Evolutionary conservation across 2,797 vertebrate species (phyloP).

Genomic region (Neomorphus geoffroyi): DNA sequence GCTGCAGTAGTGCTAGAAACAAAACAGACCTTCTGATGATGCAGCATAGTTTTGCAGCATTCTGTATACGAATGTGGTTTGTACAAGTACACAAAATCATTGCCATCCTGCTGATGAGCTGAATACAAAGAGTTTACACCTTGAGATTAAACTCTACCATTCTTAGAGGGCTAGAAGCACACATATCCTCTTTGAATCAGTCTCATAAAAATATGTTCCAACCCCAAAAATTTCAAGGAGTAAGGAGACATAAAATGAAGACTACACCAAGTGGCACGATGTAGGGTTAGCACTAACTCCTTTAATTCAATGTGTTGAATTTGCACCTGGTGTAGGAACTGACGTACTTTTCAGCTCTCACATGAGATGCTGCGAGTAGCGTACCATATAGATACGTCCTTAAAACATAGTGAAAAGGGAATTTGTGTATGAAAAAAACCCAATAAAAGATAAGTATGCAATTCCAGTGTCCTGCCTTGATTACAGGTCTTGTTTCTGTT

Average conservation of each 20-base stretch:
- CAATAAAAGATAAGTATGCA: background rate
- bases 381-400: background rate
- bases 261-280: background rate
- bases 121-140: background rate
- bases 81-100: background rate
- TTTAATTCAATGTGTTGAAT: background rate
- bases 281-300: background rate
- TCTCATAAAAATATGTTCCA: background rate
- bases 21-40: background rate
- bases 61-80: background rate
- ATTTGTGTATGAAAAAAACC: background rate
- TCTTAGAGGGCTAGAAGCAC: background rate
- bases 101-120: background rate
- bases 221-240: background rate
- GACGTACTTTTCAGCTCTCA: background rate
- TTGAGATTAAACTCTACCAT: background rate
- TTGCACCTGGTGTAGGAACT: background rate
- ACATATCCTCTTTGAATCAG: background rate
- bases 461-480: background rate
- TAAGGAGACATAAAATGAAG: background rate
- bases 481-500: background rate
- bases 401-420: background rate
- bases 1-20: background rate
- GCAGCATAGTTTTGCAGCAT: background rate
- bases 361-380: background rate